phyloP scores from a whole-genome alignment of 2,797 vertebrate species.

The Parauchenoglanis punctatus region DNA sequence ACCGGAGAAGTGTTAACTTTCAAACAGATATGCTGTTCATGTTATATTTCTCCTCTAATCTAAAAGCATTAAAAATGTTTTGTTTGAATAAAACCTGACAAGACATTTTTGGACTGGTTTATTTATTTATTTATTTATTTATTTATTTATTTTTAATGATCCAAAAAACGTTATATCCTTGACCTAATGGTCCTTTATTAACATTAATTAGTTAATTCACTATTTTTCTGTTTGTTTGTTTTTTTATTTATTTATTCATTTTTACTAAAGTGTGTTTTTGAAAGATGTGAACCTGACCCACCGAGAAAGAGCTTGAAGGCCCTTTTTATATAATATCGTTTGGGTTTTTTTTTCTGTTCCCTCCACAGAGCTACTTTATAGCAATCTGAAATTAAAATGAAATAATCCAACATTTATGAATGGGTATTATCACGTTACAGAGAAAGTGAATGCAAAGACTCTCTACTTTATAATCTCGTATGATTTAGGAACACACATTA shows the following conservation, averaged over 20 bases:
- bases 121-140: too few species aligned
- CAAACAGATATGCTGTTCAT: neutral
- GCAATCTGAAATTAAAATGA: neutral
- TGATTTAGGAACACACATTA: neutral
- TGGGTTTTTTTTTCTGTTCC: neutral
- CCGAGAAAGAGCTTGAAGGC: neutral
- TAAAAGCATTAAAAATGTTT: constrained; percentile 19
- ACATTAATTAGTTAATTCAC: neutral
- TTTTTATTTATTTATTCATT: neutral
- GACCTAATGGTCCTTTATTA: neutral
- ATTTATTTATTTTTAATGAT: neutral
- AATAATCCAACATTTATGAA: neutral
- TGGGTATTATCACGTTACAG: neutral
- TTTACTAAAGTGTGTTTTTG: neutral
- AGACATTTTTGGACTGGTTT: neutral
- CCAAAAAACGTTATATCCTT: neutral
- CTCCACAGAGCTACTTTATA: neutral
- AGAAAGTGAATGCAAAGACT: neutral
- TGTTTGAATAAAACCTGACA: constrained; percentile 29
- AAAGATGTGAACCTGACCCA: neutral
- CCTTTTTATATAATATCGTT: neutral
- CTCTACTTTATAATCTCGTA: neutral
- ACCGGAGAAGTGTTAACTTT: neutral
- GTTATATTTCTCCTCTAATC: neutral
- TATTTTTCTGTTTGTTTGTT: neutral